Percentiles rank a stretch among this genome's conserved stretches.
These are phyloP conservation scores for Triops cancriformis DNA, from an alignment of 1,140 invertebrate species.

Conservation along the genomic window DNA sequence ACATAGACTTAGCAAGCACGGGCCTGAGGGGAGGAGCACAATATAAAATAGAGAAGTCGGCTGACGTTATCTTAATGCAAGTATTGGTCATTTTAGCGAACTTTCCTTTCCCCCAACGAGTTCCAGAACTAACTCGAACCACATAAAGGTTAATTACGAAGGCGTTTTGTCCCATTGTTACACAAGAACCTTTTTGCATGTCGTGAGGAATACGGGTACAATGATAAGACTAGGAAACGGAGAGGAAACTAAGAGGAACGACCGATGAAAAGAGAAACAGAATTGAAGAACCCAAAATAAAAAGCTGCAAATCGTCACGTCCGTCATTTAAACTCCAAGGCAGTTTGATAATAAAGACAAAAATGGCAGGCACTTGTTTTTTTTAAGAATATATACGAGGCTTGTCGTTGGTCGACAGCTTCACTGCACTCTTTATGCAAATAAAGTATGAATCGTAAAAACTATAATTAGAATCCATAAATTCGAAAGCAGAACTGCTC, in stretches of 20 bases:
- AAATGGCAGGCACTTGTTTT: neutral
- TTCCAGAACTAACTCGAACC: neutral
- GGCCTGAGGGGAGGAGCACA: neutral
- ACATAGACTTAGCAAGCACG: neutral
- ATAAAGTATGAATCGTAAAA: neutral
- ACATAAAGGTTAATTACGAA: neutral
- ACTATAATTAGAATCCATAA: neutral
- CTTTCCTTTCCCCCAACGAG: neutral
- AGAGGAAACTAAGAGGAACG: neutral
- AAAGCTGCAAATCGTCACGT: neutral
- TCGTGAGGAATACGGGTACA: neutral
- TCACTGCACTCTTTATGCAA: conserved; percentile 9
- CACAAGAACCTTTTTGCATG: neutral
- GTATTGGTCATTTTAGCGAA: conserved; percentile 7
- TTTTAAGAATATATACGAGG: conserved; percentile 3
- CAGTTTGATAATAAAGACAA: conserved; percentile 7
- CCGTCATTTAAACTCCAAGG: neutral
- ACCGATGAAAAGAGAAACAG: neutral
- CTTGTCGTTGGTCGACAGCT: conserved; percentile 7
- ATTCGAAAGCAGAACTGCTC: neutral
- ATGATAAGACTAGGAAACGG: neutral
- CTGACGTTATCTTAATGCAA: neutral
- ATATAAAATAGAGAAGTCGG: neutral
- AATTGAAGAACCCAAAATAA: neutral
- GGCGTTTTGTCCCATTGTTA: conserved; percentile 3